Conservation (phyloP, 1,140 invertebrate species). For the Brachionus rubens region DNA sequence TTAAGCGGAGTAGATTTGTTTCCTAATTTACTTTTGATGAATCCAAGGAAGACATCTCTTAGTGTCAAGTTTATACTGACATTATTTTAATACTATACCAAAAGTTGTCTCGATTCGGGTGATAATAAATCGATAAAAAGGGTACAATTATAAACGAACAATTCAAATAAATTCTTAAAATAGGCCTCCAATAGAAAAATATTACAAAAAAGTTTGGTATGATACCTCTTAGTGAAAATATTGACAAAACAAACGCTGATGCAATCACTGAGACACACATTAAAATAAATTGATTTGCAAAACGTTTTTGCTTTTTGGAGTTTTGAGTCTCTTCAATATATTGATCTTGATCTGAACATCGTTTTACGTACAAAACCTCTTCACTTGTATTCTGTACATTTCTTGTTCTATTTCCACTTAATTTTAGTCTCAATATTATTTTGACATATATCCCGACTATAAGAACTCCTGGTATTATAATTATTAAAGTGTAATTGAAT, state of each 20-base stretch:
- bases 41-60: too few species aligned
- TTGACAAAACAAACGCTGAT: neutral
- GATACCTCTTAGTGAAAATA: neutral
- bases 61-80: too few species aligned
- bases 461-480: neutral
- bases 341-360: neutral
- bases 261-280: constrained; percentile 25
- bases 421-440: constrained; percentile 28
- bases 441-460: neutral
- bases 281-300: constrained; percentile 24
- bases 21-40: too few species aligned
- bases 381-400: too few species aligned
- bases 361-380: neutral
- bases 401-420: neutral
- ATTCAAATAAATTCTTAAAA: constrained; percentile 31
- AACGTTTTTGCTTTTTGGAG: neutral
- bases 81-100: too few species aligned
- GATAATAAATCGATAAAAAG: neutral
- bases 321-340: neutral
- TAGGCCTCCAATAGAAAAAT: constrained; percentile 6
- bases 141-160: constrained; percentile 12
- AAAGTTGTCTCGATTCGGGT: neutral
- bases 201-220: constrained; percentile 21
- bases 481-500: constrained; percentile 11
- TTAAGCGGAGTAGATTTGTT: too few species aligned